These are phyloP conservation scores for Apis cerana DNA, from an alignment of 1,140 invertebrate species.

Conservation along the genomic window DNA sequence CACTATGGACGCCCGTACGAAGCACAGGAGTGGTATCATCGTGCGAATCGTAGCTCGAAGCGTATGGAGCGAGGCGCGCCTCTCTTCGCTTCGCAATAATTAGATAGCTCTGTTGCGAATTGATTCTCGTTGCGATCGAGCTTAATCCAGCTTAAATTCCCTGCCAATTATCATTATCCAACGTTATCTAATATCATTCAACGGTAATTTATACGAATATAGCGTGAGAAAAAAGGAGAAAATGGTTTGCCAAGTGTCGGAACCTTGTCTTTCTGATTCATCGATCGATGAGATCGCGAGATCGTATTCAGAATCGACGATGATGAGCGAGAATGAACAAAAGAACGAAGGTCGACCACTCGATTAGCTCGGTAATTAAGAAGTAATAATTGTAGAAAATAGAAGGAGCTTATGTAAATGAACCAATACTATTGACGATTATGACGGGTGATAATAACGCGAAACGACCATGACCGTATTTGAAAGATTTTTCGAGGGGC, in stretches of 20 bases:
- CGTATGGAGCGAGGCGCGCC: background rate
- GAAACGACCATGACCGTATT: slow-evolving; percentile 41
- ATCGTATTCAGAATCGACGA: slow-evolving; percentile 1
- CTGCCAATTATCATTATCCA: slow-evolving; percentile 31
- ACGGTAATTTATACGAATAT: slow-evolving; percentile 39
- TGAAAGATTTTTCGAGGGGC: background rate
- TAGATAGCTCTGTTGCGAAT: background rate
- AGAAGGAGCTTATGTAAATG: slow-evolving; percentile 22
- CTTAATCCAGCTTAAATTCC: background rate
- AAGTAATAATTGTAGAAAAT: background rate
- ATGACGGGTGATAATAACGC: slow-evolving; percentile 19
- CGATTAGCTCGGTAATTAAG: slow-evolving; percentile 18
- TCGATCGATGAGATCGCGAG: slow-evolving; percentile 12
- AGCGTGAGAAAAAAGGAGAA: slow-evolving; percentile 49
- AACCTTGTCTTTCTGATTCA: slow-evolving; percentile 37
- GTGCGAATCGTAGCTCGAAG: background rate
- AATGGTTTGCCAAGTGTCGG: background rate
- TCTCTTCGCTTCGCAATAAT: background rate
- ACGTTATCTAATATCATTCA: slow-evolving; percentile 1
- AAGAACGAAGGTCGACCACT: slow-evolving; percentile 4
- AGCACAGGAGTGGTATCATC: slow-evolving; percentile 9
- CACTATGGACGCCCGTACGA: background rate
- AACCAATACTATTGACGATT: background rate
- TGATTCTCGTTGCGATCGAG: background rate
- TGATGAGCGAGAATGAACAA: background rate